Base-by-base conservation (phyloP, 2,888 invertebrate species). In the Cerastoderma edule region DNA sequence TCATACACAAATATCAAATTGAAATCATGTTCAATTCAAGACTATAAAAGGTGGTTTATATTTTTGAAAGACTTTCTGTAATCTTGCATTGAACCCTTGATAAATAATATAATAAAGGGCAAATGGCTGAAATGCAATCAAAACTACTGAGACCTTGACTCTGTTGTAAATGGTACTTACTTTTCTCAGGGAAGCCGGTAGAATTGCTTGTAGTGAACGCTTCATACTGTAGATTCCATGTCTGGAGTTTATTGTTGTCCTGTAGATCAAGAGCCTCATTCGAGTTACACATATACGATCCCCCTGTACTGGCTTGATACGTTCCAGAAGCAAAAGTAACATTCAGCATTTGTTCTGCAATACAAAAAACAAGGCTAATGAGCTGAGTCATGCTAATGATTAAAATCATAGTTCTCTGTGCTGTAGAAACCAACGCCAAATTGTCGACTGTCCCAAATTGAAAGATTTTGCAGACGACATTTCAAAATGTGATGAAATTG, bases 241-340 rank as follows among this genome's bases (percentile, higher is more conserved):
- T 83, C 22, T 79, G 64, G 64, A 88, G 39, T 6, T 35, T 63
- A n/a, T 65, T 74, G 27, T 69, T 28, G 1, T 32, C 27, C 0
- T 16, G 30, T 28, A 85, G 35, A 22, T 44, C 33, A 0, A 78
- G 60, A 6, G 54, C 71, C 2, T 72, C 68, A 13, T 84, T 75
- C 6, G 80, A 27, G 22, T 83, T 80, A 73, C 88, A 88, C 48
- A 80, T 56, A 71, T 86, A 88, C 3, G 84, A 86, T 16, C 83
- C 85, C 28, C 60, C 60, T 22, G 60, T n/a, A 27, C 60, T 60
- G 8, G 60, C 60, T 60, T 60, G 39, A n/a, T 60, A 60, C 10
- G 60, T 60, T 22, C 60, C 60, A 10, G 22, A 35, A 24, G 33
- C 39, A 32, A 60, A 60, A 6, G 35, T 60, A 8, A 33, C 39